A percentile compares a stretch with the other conserved stretches of the same genome.
These are phyloP conservation scores for Lysiphlebus fabarum DNA, from an alignment of 1,140 invertebrate genomes.

Conservation along the genomic window DNA sequence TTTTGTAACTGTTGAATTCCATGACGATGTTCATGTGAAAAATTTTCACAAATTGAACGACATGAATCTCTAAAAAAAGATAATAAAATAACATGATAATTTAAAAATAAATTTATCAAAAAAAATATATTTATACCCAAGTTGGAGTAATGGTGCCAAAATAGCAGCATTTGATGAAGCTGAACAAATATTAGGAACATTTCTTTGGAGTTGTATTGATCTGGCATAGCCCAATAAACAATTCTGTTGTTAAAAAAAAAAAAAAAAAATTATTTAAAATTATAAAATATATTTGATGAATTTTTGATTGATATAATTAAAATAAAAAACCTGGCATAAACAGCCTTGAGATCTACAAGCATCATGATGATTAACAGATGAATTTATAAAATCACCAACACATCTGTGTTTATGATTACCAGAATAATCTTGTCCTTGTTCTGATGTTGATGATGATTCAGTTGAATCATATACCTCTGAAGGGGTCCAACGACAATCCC, in stretches of 20 bases:
- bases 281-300: background rate
- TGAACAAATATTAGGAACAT: constrained; percentile 44
- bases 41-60: background rate
- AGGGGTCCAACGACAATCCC: constrained; percentile 42
- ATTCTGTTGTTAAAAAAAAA: constrained; percentile 34
- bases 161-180: constrained; percentile 33
- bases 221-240: constrained; percentile 43
- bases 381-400: constrained; percentile 19
- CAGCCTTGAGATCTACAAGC: constrained; percentile 40
- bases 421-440: constrained; percentile 31
- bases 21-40: background rate
- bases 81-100: too few relatives aligned
- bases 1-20: background rate
- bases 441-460: constrained; percentile 43
- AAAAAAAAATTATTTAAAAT: constrained; percentile 12
- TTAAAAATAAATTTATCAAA: too few relatives aligned
- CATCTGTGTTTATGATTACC: constrained; percentile 30
- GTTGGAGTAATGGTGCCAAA: constrained; percentile 29
- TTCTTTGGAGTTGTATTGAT: constrained; percentile 44
- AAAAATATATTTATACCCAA: constrained; percentile 10
- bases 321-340: constrained; percentile 43
- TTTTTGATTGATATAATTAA: background rate
- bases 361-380: constrained; percentile 21
- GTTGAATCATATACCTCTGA: constrained; percentile 46
- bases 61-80: too few relatives aligned